Evolutionary conservation across 1,140 invertebrate genomes (phyloP), one percentile per base, ranked within the genome.

Genomic region (Cryptotermes secundus): DNA sequence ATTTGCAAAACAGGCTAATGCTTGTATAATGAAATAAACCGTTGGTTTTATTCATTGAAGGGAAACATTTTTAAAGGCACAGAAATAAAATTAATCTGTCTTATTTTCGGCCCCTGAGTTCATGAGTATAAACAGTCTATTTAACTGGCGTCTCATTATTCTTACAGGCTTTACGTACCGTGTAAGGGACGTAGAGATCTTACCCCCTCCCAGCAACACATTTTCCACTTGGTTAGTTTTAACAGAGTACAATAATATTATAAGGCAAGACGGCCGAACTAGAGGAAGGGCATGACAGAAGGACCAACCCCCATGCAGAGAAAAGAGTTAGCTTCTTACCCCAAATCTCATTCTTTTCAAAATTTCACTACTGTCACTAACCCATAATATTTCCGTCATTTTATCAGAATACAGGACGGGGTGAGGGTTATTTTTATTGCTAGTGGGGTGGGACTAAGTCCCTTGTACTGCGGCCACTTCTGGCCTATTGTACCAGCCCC

Each of bases 221-320:
- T 72, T 72, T 72, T 72, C 59, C 59, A 31, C 26, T 72, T 72
- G 59, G 59, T 72, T 72, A 72, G 59, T n/a, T 72, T 72, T 72
- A 72, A 72, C 31, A 31, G 26, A 7, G 59, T 72, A n/a, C 14
- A 72, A 72, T 72, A n/a, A 72, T 72, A 72, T 72, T 72, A n/a
- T 26, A 72, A 31, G 59, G 59, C 26, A 31, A 0, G n/a, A n/a
- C 4, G 26, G 59, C 59, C n/a, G 26, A 72, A n/a, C 14, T 2
- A 72, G n/a, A 4, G 6, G 59, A 72, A 72, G 26, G n/a, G 14
- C 4, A 31, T 6, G 4, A 1, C 9, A 10, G 26, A 72, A 12
- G 26, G n/a, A 10, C 26, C 4, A n/a, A 16, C n/a, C 59, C 12
- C 53, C 22, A 10, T 0, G 3, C 53, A 10, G 16, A 1, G 9